These are phyloP conservation scores for Cheilosia vulpina DNA, from an alignment of 2,888 invertebrate species.

Conservation along the genomic window DNA sequence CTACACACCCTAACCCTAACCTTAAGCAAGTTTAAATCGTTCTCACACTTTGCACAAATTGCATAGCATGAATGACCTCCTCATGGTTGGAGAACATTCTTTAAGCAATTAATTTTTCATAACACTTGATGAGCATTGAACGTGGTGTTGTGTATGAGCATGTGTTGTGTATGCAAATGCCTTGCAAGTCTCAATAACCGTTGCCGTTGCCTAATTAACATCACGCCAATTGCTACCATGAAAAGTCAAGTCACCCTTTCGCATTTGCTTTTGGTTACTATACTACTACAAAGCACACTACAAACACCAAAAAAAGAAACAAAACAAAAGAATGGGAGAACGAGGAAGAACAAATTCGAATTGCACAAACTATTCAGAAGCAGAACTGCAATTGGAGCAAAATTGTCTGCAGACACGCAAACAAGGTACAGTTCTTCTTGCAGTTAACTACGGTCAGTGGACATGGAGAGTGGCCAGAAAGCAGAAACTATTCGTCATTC, in stretches of 20 bases:
- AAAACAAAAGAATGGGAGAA: constrained; percentile 12
- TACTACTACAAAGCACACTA: constrained; percentile 2
- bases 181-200: constrained; percentile 34
- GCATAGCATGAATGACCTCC: not conserved
- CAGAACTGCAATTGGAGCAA: not conserved
- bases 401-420: constrained; percentile 43
- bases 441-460: constrained; percentile 12
- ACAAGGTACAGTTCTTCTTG: constrained; percentile 5
- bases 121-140: constrained; percentile 14
- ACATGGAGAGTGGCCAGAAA: constrained; percentile 50
- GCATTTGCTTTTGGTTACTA: not conserved
- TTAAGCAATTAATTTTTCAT: constrained; percentile 61
- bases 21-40: constrained; percentile 15
- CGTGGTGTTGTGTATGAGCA: not conserved
- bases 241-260: constrained; percentile 57
- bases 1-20: not conserved
- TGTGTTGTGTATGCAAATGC: constrained; percentile 28
- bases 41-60: constrained; percentile 39
- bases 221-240: constrained; percentile 47
- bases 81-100: constrained; percentile 37
- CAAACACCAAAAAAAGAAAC: not conserved
- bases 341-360: constrained; percentile 22
- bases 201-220: constrained; percentile 63
- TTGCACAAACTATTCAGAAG: constrained; percentile 4
- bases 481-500: constrained; percentile 58